These are phyloP conservation scores for Atethmia centrago DNA, from an alignment of 2,888 invertebrate species.

Conservation along the genomic window DNA sequence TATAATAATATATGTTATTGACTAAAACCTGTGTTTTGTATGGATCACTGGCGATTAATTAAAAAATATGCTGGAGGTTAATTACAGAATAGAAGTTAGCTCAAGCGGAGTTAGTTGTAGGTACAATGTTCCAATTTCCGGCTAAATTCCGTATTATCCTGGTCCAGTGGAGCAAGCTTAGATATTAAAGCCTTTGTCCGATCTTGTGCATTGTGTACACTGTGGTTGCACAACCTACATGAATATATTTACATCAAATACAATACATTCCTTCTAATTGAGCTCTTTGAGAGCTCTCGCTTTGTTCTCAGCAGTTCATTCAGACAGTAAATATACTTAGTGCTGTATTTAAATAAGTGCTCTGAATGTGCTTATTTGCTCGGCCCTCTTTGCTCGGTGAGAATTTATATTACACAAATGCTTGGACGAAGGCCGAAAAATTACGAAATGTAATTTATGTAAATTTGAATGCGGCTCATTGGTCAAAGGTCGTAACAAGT, in stretches of 20 bases:
- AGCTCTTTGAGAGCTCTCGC: slow-evolving; percentile 42
- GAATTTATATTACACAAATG: slow-evolving; percentile 68
- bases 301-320: slow-evolving; percentile 45
- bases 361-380: slow-evolving; percentile 60
- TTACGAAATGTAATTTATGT: slow-evolving; percentile 39
- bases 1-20: slow-evolving; percentile 28
- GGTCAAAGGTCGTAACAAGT: slow-evolving; percentile 37
- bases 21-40: slow-evolving; percentile 24
- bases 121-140: slow-evolving; percentile 49
- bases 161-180: slow-evolving; percentile 44
- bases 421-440: slow-evolving; percentile 51
- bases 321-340: slow-evolving; percentile 48
- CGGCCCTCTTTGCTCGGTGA: slow-evolving; percentile 35
- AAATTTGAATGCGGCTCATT: slow-evolving; percentile 52
- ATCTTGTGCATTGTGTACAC: slow-evolving; percentile 43
- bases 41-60: slow-evolving; percentile 29
- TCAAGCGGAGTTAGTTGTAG: slow-evolving; percentile 35
- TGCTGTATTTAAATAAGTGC: slow-evolving; percentile 60
- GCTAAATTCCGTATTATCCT: slow-evolving; percentile 43
- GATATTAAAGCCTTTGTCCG: slow-evolving; percentile 58
- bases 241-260: slow-evolving; percentile 44
- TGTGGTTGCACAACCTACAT: slow-evolving; percentile 39
- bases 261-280: slow-evolving; percentile 47
- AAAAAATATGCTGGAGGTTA: slow-evolving; percentile 24
- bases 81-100: slow-evolving; percentile 19